Conservation (phyloP, 2,888 invertebrate genomes). For the Odontocolon sp. region DNA sequence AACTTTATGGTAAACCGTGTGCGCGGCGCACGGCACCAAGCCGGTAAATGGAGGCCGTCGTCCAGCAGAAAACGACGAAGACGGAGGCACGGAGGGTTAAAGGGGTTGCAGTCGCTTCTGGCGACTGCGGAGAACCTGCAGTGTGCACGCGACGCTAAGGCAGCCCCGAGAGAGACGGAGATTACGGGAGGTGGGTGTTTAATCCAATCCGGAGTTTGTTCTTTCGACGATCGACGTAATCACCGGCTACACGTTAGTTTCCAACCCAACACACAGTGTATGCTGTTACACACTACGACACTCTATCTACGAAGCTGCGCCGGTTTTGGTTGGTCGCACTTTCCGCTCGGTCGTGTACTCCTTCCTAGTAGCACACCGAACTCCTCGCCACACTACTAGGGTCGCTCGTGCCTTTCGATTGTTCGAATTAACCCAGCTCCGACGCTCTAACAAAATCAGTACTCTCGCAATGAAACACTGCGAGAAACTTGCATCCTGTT, state of each 20-base stretch:
- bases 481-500: constrained; percentile 15
- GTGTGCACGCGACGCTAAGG: constrained; percentile 53
- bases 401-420: constrained; percentile 48
- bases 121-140: constrained; percentile 27
- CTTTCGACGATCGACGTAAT: constrained; percentile 79
- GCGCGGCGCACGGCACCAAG: constrained; percentile 67
- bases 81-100: constrained; percentile 46
- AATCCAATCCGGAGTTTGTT: constrained; percentile 79
- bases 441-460: constrained; percentile 50
- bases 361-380: background rate
- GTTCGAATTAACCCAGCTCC: constrained; percentile 53
- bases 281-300: constrained; percentile 37
- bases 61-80: constrained; percentile 40
- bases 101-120: constrained; percentile 28
- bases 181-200: constrained; percentile 66
- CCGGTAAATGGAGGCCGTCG: constrained; percentile 73
- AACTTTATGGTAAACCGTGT: constrained; percentile 78
- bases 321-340: constrained; percentile 53
- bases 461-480: constrained; percentile 39
- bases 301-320: constrained; percentile 33
- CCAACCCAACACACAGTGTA: constrained; percentile 64
- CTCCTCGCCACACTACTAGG: constrained; percentile 9
- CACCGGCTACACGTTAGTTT: constrained; percentile 76
- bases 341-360: constrained; percentile 53
- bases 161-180: constrained; percentile 26